phyloP scores from a whole-genome alignment of 2,888 invertebrate species.

The Drosophila antonietae region DNA sequence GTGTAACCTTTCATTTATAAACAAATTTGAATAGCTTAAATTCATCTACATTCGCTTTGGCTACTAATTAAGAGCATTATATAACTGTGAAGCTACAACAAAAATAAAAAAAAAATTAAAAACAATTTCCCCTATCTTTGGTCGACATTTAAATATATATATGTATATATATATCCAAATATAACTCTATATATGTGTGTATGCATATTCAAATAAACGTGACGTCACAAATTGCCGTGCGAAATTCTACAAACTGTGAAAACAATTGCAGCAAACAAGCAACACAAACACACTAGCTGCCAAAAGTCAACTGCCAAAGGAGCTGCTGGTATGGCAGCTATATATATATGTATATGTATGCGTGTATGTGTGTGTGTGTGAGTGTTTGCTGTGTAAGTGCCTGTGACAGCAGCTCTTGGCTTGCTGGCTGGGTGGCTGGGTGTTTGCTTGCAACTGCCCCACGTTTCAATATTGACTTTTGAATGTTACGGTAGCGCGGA shows the following conservation, averaged over 20 bases:
- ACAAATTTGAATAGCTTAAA: background rate
- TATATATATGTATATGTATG: constrained; percentile 27
- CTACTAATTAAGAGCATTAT: constrained; percentile 2
- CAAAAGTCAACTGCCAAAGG: constrained; percentile 61
- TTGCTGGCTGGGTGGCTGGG: constrained; percentile 4
- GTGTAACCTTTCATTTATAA: background rate
- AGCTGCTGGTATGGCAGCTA: constrained; percentile 15
- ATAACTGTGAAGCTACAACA: background rate
- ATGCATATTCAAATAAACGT: constrained; percentile 8
- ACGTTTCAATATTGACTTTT: constrained; percentile 65
- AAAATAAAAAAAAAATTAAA: background rate
- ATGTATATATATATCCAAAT: background rate
- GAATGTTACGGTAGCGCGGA: constrained; percentile 59
- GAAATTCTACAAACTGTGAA: constrained; percentile 56
- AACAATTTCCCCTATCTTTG: background rate
- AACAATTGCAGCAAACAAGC: constrained; percentile 24
- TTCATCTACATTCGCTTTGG: background rate
- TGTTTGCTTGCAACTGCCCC: constrained; percentile 51
- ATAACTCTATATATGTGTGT: background rate
- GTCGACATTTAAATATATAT: background rate
- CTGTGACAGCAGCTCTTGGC: constrained; percentile 33
- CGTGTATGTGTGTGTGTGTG: constrained; percentile 19
- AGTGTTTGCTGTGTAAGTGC: constrained; percentile 26
- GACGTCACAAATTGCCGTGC: constrained; percentile 42
- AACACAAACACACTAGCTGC: constrained; percentile 44